These are phyloP conservation scores for Eupeodes luniger DNA, from an alignment of 2,888 invertebrate species.

Conservation along the genomic window DNA sequence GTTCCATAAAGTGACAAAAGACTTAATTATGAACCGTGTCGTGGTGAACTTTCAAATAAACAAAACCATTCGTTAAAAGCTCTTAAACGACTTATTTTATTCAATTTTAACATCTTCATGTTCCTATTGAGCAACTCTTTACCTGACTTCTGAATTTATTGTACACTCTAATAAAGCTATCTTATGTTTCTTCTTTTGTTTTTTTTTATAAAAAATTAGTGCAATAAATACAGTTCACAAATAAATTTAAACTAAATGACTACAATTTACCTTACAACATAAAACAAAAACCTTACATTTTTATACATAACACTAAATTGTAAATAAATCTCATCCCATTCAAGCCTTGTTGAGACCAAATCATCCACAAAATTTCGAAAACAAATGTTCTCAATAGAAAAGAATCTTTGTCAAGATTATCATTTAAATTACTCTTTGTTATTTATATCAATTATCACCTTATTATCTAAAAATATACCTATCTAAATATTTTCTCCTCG, in stretches of 20 bases:
- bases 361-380: neutral
- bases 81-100: no score
- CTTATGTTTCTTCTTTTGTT: no score
- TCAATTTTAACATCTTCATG: no score
- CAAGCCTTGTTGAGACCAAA: slow-evolving; percentile 11
- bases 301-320: neutral
- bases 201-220: neutral
- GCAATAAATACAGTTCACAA: neutral
- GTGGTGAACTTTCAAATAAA: no score
- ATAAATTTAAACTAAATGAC: neutral
- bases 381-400: neutral
- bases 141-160: no score
- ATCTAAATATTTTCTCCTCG: neutral
- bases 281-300: neutral
- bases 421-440: slow-evolving; percentile 5
- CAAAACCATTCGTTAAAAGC: no score
- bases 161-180: neutral
- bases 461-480: slow-evolving; percentile 40
- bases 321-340: neutral
- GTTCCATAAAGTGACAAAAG: no score
- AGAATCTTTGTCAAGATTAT: slow-evolving; percentile 35
- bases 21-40: no score
- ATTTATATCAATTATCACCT: slow-evolving; percentile 31
- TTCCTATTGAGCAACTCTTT: no score
- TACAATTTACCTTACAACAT: neutral